These are phyloP conservation scores for Eciton burchellii DNA, from an alignment of 1,140 invertebrate species.

Conservation along the genomic window DNA sequence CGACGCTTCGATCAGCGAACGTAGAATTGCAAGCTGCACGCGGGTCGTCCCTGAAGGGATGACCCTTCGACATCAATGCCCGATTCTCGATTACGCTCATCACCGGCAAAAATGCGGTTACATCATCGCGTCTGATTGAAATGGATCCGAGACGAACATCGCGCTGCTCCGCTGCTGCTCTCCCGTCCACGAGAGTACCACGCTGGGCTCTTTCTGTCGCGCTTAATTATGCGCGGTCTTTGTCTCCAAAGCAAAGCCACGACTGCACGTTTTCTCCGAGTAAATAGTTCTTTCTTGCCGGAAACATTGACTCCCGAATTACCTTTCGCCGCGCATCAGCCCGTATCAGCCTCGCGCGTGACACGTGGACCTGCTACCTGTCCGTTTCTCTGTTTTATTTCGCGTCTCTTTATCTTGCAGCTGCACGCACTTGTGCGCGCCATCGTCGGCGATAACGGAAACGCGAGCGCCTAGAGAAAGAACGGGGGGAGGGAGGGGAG, in stretches of 20 bases:
- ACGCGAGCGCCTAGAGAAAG: background rate
- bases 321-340: background rate
- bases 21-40: constrained; percentile 7
- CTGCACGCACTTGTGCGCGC: background rate
- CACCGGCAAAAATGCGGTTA: constrained; percentile 48
- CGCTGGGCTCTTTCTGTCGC: background rate
- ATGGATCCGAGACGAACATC: constrained; percentile 12
- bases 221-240: background rate
- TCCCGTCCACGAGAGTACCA: background rate
- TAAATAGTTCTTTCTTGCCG: constrained; percentile 4
- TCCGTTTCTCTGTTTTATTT: constrained; percentile 4
- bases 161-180: background rate
- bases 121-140: constrained; percentile 51
- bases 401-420: background rate
- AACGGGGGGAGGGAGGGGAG: background rate
- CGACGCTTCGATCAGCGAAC: too few relatives aligned
- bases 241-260: constrained; percentile 1
- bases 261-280: background rate
- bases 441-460: background rate
- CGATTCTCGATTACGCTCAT: constrained; percentile 21
- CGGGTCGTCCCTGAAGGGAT: background rate
- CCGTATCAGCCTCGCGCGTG: background rate
- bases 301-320: constrained; percentile 51
- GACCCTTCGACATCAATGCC: background rate
- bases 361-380: background rate